Evolutionary conservation across 2,113 vertebrate genomes (phyloP), one percentile per base, ranked within the genome.

Genomic region (Hemicordylus capensis): DNA sequence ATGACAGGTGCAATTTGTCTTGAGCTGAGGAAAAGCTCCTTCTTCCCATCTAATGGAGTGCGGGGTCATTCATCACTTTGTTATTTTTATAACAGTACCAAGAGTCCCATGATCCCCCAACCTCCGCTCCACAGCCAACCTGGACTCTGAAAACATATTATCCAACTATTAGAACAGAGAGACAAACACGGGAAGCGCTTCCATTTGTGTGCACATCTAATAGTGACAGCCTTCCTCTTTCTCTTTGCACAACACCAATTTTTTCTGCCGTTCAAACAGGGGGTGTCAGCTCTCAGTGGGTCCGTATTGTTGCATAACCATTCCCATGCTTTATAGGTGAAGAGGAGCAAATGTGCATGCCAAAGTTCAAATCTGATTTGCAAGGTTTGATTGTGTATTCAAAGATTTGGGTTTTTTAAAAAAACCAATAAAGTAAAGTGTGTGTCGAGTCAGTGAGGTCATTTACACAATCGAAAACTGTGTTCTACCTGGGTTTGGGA

Each of bases 1-100:
- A 61, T 79, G 80, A 96, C 93, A 95, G 94, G 75, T 86, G 91
- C 39, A 90, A 96, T 97, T 96, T 94, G 85, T 96, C 94, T 96
- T 82, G 1, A 67, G 83, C 92, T 88, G 37, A 4, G 14, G 46
- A 90, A 93, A 94, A 83, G 87, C 92, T 83, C 28, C 91, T 92
- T 54, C 94, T 95, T 92, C 89, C 90, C 87, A 91, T 93, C 86
- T 93, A 89, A 87, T 81, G 88, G 87, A 76, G 67, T 85, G 76
- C 84, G 63, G 88, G 89, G 90, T 90, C 94, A 95, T 96, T 93
- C 91, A 96, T 96, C 96, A 96, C 90, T 93, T 85, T 80, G 70
- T 93, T 95, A 94, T 94, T 96, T 96, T 95, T 95, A 85, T 85
- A 95, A 75, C 89, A 81, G 81, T n/a, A 66, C 85, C 67, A 85